Base-by-base conservation (phyloP, 2,797 vertebrate genomes). In the Sebastes itinus region DNA sequence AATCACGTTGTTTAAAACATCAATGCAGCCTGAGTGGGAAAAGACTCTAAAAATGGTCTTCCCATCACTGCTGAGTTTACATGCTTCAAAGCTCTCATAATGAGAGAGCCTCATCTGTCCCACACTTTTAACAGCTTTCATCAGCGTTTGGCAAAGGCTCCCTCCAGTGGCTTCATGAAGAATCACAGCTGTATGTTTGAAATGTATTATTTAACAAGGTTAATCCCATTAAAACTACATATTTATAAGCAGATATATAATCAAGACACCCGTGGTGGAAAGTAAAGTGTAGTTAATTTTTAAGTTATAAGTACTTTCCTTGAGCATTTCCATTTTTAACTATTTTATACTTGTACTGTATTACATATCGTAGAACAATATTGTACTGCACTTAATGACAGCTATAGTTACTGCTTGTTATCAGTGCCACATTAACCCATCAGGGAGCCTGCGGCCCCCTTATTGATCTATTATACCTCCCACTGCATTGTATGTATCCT, bases 131-230 rank as follows among this genome's bases (percentile, higher is more conserved):
- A 64, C 22, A 23, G 20, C 54, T 46, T 18, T 12, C 4, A 20
- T 56, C 38, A 27, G 3, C 5, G 3, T 42, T 73, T 82, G 63
- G 9, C 32, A 60, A 75, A 63, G 27, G 32, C 76, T 72, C 77
- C 69, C 70, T 62, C 86, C 14, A 74, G 73, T 78, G 86, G 80
- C 58, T 35, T 3, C 2, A 60, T 4, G 2, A 60, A 6, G 35
- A 71, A 77, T 13, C 52, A 61, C 72, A 77, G 2, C n/a, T 62
- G 22, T 5, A 59, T 2, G 3, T 73, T 38, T 60, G 5, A 6
- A 60, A 35, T 5, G 8, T 33, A 13, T 63, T 46, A 22, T 27
- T 13, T 49, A 18, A 60, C 5, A 14, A 59, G 6, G 18, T 46
- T 55, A 12, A 63, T 58, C 9, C 2, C 58, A 52, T 28, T 8